Base-by-base conservation (phyloP, 2,113 vertebrate species). In the Coryphaenoides rupestris region DNA sequence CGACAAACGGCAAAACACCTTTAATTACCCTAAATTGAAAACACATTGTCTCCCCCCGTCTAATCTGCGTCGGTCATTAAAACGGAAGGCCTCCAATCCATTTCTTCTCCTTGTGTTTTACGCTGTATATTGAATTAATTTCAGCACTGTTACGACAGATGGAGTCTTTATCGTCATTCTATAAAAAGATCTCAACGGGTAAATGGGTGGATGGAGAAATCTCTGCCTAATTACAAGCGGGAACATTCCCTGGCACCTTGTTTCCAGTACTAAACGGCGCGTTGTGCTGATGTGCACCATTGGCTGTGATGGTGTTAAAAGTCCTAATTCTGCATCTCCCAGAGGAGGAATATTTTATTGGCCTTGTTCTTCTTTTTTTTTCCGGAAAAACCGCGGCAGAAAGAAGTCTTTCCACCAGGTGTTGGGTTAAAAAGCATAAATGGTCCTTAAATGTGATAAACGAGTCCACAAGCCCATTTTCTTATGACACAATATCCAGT, bases 241-340 rank as follows among this genome's bases (percentile, higher is more conserved):
- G 64, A 69, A 77, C 74, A 69, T 86, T 84, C 79, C 77, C 67
- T 58, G 70, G 67, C 76, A 77, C 84, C n/a, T 84, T 81, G 58
- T 65, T 73, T 60, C 56, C 28, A 2, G 58, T 58, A 74, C 68
- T n/a, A n/a, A n/a, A 66, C 47, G 66, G 65, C 52, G 68, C 56
- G 68, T 70, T 58, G 77, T 40, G 74, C 66, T 58, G 68, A 71
- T 58, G 77, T 40, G 74, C 66, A 66, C 74, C 73, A 81, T 83
- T 86, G 74, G 19, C 57, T 66, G 69, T 75, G 78, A 82, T 79
- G 74, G 73, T 33, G 21, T 23, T 50, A 56, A 73, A n/a, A 73
- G 65, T 60, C 71, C 66, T 78, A 72, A 75, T 76, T 78, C 70
- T 74, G 59, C 52, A 21, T 57, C 23, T 78, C 61, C 75, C 58